These are phyloP conservation scores for Mesocricetus auratus DNA, from an alignment of 2,113 vertebrate genomes.

Conservation along the genomic window DNA sequence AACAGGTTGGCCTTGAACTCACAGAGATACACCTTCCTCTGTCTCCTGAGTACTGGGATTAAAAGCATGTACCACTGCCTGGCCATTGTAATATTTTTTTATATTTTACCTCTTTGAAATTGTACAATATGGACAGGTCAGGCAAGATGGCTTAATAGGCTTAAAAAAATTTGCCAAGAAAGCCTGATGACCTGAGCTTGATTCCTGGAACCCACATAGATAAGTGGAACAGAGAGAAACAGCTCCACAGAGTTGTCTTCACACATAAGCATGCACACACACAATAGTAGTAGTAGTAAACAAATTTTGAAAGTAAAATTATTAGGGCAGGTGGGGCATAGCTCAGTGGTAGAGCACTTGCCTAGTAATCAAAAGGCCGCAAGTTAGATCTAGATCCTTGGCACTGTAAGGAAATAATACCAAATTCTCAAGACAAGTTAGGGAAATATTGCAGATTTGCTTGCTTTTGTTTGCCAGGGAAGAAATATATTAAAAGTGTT, in stretches of 20 bases:
- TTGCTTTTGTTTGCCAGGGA: constrained; percentile 43
- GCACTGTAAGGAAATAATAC: background rate
- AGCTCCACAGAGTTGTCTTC: background rate
- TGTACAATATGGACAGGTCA: background rate
- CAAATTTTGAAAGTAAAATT: background rate
- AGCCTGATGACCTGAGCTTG: background rate
- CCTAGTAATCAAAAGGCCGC: background rate
- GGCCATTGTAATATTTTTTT: background rate
- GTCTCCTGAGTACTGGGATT: background rate
- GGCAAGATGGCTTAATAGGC: background rate
- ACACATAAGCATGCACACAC: too few relatives aligned
- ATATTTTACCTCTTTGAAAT: constrained; percentile 52
- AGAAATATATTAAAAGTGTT: constrained; percentile 28
- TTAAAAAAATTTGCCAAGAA: background rate
- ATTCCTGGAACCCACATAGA: too few relatives aligned
- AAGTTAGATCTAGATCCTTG: background rate
- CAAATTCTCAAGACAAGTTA: background rate
- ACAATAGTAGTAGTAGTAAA: background rate
- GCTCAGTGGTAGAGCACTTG: background rate
- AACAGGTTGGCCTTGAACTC: background rate
- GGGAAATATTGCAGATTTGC: constrained; percentile 23
- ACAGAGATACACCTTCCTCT: background rate
- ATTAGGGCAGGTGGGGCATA: background rate
- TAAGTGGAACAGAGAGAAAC: background rate
- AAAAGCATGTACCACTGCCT: background rate